Evolutionary conservation across 2,888 invertebrate genomes (phyloP).

Genomic region (Agrochola macilenta): DNA sequence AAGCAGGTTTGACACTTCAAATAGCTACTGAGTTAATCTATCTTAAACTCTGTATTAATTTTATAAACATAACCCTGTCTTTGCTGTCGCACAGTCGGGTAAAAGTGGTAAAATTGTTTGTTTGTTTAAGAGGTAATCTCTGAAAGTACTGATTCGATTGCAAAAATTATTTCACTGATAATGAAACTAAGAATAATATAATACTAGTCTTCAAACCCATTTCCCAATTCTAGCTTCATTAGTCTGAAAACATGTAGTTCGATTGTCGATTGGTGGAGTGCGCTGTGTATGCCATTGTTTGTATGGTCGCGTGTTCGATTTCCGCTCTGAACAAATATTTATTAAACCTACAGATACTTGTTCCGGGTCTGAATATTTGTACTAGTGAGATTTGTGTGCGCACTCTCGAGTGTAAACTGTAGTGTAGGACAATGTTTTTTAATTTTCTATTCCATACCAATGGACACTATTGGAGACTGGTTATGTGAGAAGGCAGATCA

Average conservation of each 20-base stretch:
- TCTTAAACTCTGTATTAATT: neutral
- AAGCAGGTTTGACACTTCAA: constrained; percentile 1
- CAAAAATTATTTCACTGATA: neutral
- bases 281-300: neutral
- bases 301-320: neutral
- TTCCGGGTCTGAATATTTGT: constrained; percentile 27
- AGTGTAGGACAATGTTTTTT: neutral
- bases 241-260: neutral
- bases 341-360: neutral
- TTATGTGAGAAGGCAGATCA: neutral
- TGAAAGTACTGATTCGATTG: neutral
- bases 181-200: neutral
- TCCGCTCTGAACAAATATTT: constrained; percentile 26
- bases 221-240: neutral
- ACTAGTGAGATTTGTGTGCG: constrained; percentile 17
- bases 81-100: too few species aligned
- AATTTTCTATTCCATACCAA: neutral
- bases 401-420: neutral
- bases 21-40: neutral
- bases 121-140: neutral
- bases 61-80: neutral
- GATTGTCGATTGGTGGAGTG: neutral
- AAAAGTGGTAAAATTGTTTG: neutral
- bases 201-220: neutral
- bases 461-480: neutral